Evolutionary conservation across 2,113 vertebrate species (phyloP).

Genomic region (Odontophorus gujanensis): DNA sequence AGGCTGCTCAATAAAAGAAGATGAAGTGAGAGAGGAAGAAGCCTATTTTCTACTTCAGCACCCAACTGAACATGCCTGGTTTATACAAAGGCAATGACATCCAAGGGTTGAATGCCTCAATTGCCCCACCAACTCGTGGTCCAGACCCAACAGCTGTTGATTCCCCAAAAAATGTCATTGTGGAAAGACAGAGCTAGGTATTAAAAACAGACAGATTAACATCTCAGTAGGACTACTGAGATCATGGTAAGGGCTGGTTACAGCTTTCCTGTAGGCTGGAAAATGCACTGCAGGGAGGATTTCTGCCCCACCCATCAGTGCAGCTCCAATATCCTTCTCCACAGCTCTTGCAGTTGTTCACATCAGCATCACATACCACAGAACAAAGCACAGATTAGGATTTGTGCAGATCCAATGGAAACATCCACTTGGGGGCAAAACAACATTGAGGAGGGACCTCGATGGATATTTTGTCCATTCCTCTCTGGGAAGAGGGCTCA

Average conservation of each 20-base stretch:
- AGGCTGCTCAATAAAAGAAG: not conserved
- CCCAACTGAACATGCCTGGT: not conserved
- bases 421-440: not conserved
- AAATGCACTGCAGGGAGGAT: rapidly evolving
- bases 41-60: not conserved
- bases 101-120: not conserved
- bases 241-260: not conserved
- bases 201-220: not conserved
- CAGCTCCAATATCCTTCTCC: not conserved
- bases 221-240: not conserved
- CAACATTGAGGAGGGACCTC: not conserved
- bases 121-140: not conserved
- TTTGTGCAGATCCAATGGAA: not conserved
- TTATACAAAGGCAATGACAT: not conserved
- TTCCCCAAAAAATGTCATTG: not conserved
- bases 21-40: not conserved
- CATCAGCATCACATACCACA: not conserved
- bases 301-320: not conserved
- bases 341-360: not conserved
- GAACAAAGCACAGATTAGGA: not conserved
- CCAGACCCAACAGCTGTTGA: not conserved
- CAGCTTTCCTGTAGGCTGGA: not conserved
- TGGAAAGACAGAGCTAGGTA: not conserved
- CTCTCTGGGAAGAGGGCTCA: not conserved
- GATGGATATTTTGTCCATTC: not conserved